These are phyloP conservation scores for Microctenopoma steveboyesi DNA, from an alignment of 2,797 vertebrate species.

Conservation along the genomic window DNA sequence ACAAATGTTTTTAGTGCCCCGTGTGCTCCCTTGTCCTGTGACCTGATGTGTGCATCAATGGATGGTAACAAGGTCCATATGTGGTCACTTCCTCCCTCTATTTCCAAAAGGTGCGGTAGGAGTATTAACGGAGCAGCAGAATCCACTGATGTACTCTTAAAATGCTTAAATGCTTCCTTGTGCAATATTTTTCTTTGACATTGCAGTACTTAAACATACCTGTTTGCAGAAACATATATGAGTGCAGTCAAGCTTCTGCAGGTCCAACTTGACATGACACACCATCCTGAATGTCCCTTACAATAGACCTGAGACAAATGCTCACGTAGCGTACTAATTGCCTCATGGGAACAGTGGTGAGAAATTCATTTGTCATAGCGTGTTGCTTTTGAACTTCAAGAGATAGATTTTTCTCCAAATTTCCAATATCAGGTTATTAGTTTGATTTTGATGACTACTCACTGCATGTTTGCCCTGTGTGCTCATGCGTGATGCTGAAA, in stretches of 20 bases:
- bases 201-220: not conserved
- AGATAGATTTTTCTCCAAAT: not conserved
- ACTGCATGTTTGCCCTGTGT: not conserved
- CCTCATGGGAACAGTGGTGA: not conserved
- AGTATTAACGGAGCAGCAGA: conserved; percentile 60
- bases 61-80: conserved; percentile 77
- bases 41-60: conserved; percentile 56
- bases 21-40: conserved; percentile 41
- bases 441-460: not conserved
- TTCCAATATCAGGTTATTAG: not conserved
- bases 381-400: conserved; percentile 10
- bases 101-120: conserved; percentile 51
- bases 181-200: conserved; percentile 34
- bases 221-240: not conserved
- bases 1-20: conserved; percentile 24
- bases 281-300: not conserved
- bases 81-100: conserved; percentile 73
- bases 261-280: not conserved
- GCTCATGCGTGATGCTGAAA: not conserved
- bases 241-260: not conserved
- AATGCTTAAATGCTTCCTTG: conserved; percentile 38
- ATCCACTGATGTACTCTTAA: conserved; percentile 54
- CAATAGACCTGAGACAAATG: conserved; percentile 1
- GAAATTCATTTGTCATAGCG: not conserved
- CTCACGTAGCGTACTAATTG: not conserved